Conservation (phyloP, 2,797 vertebrate species). For the Hypotaenidia philippensis region DNA sequence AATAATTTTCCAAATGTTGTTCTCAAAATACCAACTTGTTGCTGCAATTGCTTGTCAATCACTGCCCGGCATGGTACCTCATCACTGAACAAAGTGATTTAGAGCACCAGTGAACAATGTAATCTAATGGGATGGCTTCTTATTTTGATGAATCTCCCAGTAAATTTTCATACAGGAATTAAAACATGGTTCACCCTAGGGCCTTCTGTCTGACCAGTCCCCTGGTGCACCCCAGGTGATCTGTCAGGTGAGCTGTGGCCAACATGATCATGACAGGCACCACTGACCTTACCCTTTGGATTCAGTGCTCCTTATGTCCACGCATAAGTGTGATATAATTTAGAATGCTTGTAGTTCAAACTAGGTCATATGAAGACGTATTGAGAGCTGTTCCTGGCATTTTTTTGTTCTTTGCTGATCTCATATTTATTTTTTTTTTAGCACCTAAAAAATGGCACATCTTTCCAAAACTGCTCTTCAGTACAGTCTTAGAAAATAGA, state of each 20-base stretch:
- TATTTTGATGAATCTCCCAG: background rate
- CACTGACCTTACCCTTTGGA: background rate
- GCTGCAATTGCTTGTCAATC: background rate
- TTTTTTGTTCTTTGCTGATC: background rate
- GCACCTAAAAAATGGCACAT: background rate
- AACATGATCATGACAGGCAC: background rate
- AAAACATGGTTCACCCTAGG: background rate
- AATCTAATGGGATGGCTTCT: background rate
- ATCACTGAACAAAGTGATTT: background rate
- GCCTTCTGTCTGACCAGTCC: background rate
- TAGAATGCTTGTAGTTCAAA: background rate
- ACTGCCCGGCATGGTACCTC: background rate
- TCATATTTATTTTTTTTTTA: background rate
- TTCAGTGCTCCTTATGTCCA: accelerated
- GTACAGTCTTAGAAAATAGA: background rate
- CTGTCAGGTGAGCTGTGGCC: background rate
- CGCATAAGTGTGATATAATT: accelerated
- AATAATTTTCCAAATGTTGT: background rate
- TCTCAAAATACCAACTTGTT: background rate
- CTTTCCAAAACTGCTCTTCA: background rate
- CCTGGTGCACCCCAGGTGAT: background rate
- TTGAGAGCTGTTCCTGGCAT: background rate
- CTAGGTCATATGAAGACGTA: background rate
- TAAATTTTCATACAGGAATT: background rate
- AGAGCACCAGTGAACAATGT: background rate